A percentile compares a stretch with the other conserved stretches of the same genome.
These are phyloP conservation scores for Dromiciops gliroides DNA, from an alignment of 2,113 vertebrate species.

Conservation along the genomic window DNA sequence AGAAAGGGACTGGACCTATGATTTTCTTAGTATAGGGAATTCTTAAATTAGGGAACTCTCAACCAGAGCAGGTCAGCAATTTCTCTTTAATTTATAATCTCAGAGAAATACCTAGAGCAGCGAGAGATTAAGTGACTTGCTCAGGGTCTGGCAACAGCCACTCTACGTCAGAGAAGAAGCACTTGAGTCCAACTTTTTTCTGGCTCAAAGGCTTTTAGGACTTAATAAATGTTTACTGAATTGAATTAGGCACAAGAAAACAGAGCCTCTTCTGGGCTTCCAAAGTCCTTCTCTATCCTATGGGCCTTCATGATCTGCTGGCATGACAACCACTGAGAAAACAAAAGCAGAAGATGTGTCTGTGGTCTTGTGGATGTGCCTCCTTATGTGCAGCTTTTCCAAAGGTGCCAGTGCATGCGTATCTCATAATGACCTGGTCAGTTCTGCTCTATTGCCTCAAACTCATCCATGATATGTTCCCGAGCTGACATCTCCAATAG, in stretches of 20 bases:
- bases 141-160: background rate
- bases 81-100: background rate
- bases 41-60: background rate
- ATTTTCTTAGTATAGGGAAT: background rate
- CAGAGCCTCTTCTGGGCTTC: background rate
- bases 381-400: background rate
- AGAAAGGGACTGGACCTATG: background rate
- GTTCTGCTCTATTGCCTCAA: background rate
- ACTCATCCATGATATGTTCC: background rate
- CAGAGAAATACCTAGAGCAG: background rate
- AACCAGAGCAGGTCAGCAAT: background rate
- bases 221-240: background rate
- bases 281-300: background rate
- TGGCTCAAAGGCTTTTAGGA: background rate
- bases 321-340: background rate
- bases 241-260: background rate
- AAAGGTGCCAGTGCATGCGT: background rate
- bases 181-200: background rate
- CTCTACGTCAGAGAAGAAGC: background rate
- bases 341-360: background rate
- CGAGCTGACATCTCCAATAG: background rate
- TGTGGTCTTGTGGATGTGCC: background rate
- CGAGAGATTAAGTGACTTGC: background rate
- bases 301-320: background rate
- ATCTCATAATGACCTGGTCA: background rate